Conservation (phyloP, 2,888 invertebrate genomes). For the Clistopyga incitator region DNA sequence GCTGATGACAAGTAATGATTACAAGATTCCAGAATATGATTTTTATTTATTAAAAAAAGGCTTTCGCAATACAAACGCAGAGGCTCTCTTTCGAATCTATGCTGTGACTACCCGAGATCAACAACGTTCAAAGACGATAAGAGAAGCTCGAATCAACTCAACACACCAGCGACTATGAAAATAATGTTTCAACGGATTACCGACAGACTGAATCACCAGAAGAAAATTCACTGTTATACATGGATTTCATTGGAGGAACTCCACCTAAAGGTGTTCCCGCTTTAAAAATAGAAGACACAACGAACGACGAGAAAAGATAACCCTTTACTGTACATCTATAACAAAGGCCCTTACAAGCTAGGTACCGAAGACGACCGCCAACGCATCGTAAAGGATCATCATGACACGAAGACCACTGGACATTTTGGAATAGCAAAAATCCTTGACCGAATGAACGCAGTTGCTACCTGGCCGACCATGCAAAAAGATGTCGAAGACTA, state of each 20-base stretch:
- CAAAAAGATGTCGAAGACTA: constrained; percentile 11
- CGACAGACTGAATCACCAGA: neutral
- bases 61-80: too few species aligned
- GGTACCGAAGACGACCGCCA: neutral
- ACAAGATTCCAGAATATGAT: too few species aligned
- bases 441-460: neutral
- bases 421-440: neutral
- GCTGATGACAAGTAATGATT: too few species aligned
- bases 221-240: too few species aligned
- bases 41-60: too few species aligned
- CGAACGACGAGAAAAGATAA: neutral
- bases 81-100: neutral
- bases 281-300: neutral
- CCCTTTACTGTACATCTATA: neutral
- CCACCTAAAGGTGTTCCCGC: neutral
- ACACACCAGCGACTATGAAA: neutral
- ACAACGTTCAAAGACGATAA: neutral
- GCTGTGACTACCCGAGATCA: constrained; percentile 26
- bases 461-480: constrained; percentile 29
- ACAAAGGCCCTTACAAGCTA: neutral
- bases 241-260: too few species aligned
- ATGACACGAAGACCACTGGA: constrained; percentile 5
- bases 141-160: too few species aligned
- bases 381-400: constrained; percentile 1
- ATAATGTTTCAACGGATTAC: neutral